Percentiles rank a stretch among this genome's conserved stretches.
Evolutionary conservation across 1,140 invertebrate genomes (phyloP).

Genomic region (Drosophila lacteicornis): DNA sequence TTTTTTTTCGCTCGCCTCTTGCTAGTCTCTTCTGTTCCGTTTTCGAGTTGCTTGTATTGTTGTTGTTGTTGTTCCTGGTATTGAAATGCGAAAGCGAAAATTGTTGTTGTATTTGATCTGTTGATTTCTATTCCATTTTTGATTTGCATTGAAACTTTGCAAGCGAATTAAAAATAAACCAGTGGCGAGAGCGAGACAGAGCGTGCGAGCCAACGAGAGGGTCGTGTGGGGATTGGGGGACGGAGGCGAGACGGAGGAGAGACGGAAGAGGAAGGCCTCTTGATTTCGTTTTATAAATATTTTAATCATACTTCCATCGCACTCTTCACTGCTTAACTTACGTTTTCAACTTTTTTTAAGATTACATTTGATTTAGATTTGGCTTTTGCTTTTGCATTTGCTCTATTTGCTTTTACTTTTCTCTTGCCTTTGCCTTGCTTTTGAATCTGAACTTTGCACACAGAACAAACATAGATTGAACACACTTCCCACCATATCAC

Average conservation of each 20-base stretch:
- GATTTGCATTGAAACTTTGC: slow-evolving; percentile 70
- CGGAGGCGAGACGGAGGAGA: background rate
- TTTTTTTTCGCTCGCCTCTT: slow-evolving; percentile 61
- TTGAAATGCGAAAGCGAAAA: slow-evolving; percentile 66
- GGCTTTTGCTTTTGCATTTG: slow-evolving; percentile 34
- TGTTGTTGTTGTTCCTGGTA: slow-evolving; percentile 34
- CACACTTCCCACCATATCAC: slow-evolving; percentile 47
- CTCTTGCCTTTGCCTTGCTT: slow-evolving; percentile 42
- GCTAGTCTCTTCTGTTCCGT: slow-evolving; percentile 50
- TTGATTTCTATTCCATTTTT: slow-evolving; percentile 58
- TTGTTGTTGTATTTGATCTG: slow-evolving; percentile 64
- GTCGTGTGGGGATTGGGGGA: slow-evolving; percentile 3
- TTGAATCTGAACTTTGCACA: slow-evolving; percentile 59
- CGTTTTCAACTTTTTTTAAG: slow-evolving; percentile 43
- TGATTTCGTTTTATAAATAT: slow-evolving; percentile 33
- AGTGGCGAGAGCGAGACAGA: slow-evolving; percentile 17
- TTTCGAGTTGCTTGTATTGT: slow-evolving; percentile 31
- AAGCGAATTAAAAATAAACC: slow-evolving; percentile 29
- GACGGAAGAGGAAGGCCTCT: slow-evolving; percentile 21
- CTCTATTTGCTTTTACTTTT: slow-evolving; percentile 42
- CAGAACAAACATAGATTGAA: slow-evolving; percentile 57
- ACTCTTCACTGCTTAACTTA: slow-evolving; percentile 44
- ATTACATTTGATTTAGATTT: slow-evolving; percentile 56
- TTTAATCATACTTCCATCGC: slow-evolving; percentile 31
- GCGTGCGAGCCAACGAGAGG: slow-evolving; percentile 26